Evolutionary conservation across 2,113 vertebrate species (phyloP), one percentile per base, ranked within the genome.

Genomic region (Nycticorax nycticorax): DNA sequence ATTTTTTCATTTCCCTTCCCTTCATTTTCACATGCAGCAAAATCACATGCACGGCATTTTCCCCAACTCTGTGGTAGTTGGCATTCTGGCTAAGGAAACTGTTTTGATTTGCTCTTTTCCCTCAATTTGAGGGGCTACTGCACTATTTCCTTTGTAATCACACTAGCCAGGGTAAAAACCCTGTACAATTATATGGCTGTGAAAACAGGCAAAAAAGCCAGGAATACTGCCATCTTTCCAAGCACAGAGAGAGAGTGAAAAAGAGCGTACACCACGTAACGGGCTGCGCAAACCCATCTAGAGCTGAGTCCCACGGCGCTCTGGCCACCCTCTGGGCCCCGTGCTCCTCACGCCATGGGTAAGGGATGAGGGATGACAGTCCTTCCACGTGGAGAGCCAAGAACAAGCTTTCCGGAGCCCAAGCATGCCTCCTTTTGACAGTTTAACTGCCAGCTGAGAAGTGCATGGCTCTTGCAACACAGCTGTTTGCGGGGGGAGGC

Each of bases 1-100:
- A 82, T 71, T 56, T 96, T 95, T 96, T 89, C 55, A 63, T 92
- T 97, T 97, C 76, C 80, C 23, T 88, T 92, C 55, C 59, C 75
- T 85, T 93, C 74, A 37, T 85, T 94, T 92, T 78, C 45, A 32
- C 78, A 79, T 88, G 82, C 53, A 92, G 79, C 47, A 96, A 91
- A 92, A 83, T 83, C 68, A 92, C 3, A 1, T 33, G 21, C 16
- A 19, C 5, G 23, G 64, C 71, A 45, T 91, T 95, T 92, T 90
- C 75, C 88, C 81, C 60, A 87, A 9, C 55, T 16, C 62, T 84
- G 23, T 39, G 41, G 94, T 84, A 90, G 75, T 0, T 93, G 75
- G 77, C 64, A 90, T 24, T 17, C 59, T 37, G 67, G 69, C 41
- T 79, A 87, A 75, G 59, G 33, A 85, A 55, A 72, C 56, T 43